phyloP scores from a whole-genome alignment of 2,888 invertebrate genomes.

The Thelaira solivaga region DNA sequence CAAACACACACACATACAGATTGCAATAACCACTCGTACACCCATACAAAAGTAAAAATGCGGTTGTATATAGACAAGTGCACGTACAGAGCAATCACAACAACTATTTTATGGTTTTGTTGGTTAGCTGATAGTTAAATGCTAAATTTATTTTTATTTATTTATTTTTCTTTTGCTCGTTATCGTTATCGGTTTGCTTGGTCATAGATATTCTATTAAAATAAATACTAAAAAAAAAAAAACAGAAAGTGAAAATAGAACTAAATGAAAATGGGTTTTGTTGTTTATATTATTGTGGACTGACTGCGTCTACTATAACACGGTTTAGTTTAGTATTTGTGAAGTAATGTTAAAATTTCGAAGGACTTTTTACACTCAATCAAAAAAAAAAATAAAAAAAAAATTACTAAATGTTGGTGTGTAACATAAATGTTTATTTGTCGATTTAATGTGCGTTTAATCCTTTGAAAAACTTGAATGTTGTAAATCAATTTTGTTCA shows the following conservation, averaged over 20 bases:
- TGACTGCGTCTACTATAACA: constrained; percentile 17
- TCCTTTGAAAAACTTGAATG: too few species aligned
- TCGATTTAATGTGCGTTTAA: not conserved
- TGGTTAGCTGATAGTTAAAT: constrained; percentile 27
- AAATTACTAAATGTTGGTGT: too few species aligned
- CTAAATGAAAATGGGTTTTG: constrained; percentile 7
- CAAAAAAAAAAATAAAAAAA: too few species aligned
- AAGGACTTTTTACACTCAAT: constrained; percentile 25
- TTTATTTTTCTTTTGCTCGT: not conserved
- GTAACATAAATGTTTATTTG: not conserved
- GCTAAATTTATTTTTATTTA: constrained; percentile 11
- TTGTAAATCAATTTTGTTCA: too few species aligned
- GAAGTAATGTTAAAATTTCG: constrained; percentile 13
- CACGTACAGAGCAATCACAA: not conserved
- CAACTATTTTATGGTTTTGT: constrained; percentile 20
- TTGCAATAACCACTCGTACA: not conserved
- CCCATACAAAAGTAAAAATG: not conserved
- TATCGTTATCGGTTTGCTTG: not conserved
- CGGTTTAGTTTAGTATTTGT: constrained; percentile 10
- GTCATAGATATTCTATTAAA: constrained; percentile 17
- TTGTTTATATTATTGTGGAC: not conserved
- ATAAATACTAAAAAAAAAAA: not conserved
- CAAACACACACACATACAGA: not conserved
- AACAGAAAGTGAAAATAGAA: constrained; percentile 3
- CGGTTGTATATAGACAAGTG: not conserved